These are phyloP conservation scores for Andricus quercusramuli DNA, from an alignment of 2,888 invertebrate species.

Conservation along the genomic window DNA sequence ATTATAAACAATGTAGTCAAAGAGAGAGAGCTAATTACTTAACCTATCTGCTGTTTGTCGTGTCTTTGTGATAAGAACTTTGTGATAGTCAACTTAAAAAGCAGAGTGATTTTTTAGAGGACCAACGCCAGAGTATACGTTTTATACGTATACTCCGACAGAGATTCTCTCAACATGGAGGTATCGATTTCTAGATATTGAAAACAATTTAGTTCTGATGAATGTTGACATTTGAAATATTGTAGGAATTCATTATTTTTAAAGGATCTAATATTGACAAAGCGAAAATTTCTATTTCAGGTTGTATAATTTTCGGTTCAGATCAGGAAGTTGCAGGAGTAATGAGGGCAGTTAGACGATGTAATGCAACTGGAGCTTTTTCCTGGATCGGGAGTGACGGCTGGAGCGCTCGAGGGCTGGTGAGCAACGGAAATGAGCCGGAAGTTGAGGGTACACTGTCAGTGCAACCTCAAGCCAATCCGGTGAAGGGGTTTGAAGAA, in stretches of 20 bases:
- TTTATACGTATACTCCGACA: no score
- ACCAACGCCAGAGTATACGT: no score
- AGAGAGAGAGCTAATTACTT: no score
- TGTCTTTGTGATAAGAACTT: no score
- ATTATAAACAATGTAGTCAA: no score
- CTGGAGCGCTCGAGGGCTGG: slow-evolving; percentile 94
- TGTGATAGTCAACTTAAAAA: no score
- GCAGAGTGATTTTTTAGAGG: no score
- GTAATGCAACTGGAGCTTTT: slow-evolving; percentile 93
- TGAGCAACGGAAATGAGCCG: slow-evolving; percentile 90
- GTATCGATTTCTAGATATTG: no score
- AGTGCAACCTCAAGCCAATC: slow-evolving; percentile 95
- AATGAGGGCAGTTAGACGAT: slow-evolving; percentile 94
- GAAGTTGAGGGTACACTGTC: slow-evolving; percentile 97
- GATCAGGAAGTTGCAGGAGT: slow-evolving; percentile 98
- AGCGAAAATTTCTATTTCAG: slow-evolving; percentile 79
- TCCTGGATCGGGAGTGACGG: slow-evolving; percentile 98
- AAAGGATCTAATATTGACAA: background rate
- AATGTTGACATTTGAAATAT: background rate
- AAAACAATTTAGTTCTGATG: no score
- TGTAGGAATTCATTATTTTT: background rate
- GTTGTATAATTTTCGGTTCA: slow-evolving; percentile 96
- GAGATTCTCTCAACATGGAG: no score
- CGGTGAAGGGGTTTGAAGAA: slow-evolving; percentile 91
- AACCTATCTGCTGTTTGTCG: no score